Evolutionary conservation across 2,113 vertebrate genomes (phyloP), one percentile per base, ranked within the genome.

Genomic region (Pseudopipra pipra): DNA sequence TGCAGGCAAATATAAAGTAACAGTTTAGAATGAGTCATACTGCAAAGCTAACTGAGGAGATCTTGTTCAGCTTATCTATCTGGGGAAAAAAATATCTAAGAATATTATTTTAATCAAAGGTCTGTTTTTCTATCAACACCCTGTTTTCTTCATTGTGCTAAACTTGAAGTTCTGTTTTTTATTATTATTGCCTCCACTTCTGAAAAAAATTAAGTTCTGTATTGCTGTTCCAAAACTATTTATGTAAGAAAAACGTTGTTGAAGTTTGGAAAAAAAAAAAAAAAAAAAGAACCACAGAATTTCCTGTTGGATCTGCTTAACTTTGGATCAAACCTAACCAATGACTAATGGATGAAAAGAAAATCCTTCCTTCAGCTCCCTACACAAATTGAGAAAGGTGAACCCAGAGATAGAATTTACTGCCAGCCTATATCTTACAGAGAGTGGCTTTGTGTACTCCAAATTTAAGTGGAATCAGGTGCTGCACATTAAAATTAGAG

Each of bases 51-150:
- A 95, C 91, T 85, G 77, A 12, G 14, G 70, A 35, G 54, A 24
- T 90, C 93, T 96, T 91, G 51, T 88, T 97, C 78, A 70, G 43
- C 35, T 89, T 96, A 85, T 95, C 63, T 66, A 58, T 41, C 39
- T 90, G 66, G 17, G 10, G 33, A 93, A 95, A 95, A 95, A 88
- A 56, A 49, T 1, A 43, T 71, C 47, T 84, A 87, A 80, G 88
- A 96, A 70, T 88, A 95, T 71, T 96, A 71, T 97, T 97, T 97
- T 87, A 97, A 97, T 96, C 76, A 95, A 87, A 80, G 43, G 8
- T 89, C 68, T 97, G 83, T 78, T 86, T 21, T 55, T 54, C 59
- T 85, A 79, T 90, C 68, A 94, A 80, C 4, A 2, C 41, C 22
- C 73, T 33, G 33, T 67, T 87, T 76, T 96, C 82, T 77, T 95